Percentiles rank a stretch among this genome's conserved stretches.
Conservation (phyloP, 2,113 vertebrate species). For the Podilymbus podiceps region DNA sequence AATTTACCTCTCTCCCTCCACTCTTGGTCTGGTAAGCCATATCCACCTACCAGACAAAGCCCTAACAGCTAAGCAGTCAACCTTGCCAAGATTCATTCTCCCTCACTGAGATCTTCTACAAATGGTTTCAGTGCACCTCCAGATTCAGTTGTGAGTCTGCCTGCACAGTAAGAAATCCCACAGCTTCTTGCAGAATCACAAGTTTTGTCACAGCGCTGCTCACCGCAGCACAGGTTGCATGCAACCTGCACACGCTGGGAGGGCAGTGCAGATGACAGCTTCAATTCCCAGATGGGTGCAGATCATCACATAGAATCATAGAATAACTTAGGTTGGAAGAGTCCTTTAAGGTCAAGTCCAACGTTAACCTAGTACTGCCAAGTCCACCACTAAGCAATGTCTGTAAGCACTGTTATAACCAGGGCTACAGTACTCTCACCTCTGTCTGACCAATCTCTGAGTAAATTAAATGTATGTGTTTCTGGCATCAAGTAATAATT, state of each 20-base stretch:
- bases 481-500: not conserved
- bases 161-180: not conserved
- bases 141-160: not conserved
- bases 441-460: not conserved
- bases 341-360: too few species aligned
- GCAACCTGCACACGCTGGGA: not conserved
- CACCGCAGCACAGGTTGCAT: not conserved
- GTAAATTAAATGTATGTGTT: not conserved
- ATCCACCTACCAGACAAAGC: not conserved
- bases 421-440: not conserved
- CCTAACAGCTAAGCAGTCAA: not conserved
- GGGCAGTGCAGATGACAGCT: not conserved
- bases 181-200: not conserved
- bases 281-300: not conserved
- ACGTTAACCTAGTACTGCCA: too few species aligned
- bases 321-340: too few species aligned
- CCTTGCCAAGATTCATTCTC: not conserved
- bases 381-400: too few species aligned
- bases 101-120: not conserved
- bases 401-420: not conserved
- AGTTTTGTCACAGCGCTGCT: not conserved
- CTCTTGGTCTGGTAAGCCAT: not conserved
- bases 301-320: not conserved
- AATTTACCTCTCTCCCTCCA: not conserved
- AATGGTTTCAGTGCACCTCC: not conserved